Percentiles rank a stretch among this genome's conserved stretches.
These are phyloP conservation scores for Brienomyrus brachyistius DNA, from an alignment of 2,113 vertebrate genomes.

Conservation along the genomic window DNA sequence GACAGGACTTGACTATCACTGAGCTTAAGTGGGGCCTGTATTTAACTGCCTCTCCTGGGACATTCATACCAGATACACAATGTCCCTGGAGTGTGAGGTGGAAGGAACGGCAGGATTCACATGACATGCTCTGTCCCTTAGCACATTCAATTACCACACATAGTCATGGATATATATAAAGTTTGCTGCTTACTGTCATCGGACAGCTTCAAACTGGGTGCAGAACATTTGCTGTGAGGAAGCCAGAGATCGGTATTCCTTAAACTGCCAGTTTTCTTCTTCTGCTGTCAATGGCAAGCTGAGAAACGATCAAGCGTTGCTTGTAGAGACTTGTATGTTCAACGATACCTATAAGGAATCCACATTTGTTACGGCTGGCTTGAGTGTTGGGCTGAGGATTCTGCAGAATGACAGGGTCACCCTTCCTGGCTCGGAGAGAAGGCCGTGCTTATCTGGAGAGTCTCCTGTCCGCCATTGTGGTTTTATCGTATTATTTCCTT, in stretches of 20 bases:
- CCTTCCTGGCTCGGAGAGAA: neutral
- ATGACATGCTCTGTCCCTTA: neutral
- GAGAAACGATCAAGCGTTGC: neutral
- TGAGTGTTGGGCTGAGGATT: neutral
- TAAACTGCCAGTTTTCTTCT: neutral
- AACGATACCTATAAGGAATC: neutral
- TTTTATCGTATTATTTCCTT: neutral
- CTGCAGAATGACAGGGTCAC: neutral
- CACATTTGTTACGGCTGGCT: neutral
- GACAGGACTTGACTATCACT: neutral
- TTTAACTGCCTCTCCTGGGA: neutral
- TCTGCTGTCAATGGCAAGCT: neutral
- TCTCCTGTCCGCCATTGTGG: neutral
- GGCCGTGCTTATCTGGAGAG: neutral
- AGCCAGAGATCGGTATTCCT: neutral
- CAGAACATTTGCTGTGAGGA: neutral
- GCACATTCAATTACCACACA: neutral
- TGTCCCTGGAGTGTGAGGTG: neutral
- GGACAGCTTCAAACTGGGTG: neutral
- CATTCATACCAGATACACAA: slow-evolving; percentile 2
- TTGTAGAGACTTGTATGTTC: neutral
- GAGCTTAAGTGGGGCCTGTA: neutral
- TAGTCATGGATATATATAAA: neutral
- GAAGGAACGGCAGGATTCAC: neutral
- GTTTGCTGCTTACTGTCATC: neutral